A percentile compares a stretch with the other conserved stretches of the same genome.
phyloP scores from a whole-genome alignment of 2,113 vertebrate genomes.

The Callopanchax toddi region DNA sequence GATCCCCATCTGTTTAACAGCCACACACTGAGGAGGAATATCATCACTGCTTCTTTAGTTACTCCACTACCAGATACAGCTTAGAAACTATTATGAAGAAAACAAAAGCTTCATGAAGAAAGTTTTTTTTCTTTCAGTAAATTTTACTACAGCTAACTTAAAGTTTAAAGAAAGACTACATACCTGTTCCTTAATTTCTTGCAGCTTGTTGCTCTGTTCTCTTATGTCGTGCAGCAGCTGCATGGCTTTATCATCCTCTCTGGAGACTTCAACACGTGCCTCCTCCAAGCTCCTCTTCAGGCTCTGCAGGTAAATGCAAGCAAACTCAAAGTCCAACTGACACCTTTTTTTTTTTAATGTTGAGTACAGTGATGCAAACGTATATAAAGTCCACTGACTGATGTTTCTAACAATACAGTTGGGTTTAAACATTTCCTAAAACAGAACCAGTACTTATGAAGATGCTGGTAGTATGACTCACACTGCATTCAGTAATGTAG shows the following conservation, averaged over 20 bases:
- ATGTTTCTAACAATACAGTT: background rate
- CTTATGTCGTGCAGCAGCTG: constrained; percentile 98
- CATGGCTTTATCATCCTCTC: constrained; percentile 98
- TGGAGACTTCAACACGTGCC: constrained; percentile 97
- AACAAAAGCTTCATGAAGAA: background rate
- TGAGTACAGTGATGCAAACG: background rate
- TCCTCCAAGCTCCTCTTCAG: constrained; percentile 98
- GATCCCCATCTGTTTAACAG: constrained; percentile 37
- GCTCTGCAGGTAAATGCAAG: constrained; percentile 82
- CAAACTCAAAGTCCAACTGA: constrained; percentile 12
- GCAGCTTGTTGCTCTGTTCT: constrained; percentile 97
- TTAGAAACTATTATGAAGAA: background rate
- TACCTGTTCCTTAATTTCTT: constrained; percentile 99
- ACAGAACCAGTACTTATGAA: constrained; percentile 5
- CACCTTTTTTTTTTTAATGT: background rate
- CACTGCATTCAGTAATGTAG: constrained; percentile 99
- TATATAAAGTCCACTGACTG: background rate
- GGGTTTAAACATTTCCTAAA: constrained; percentile 1
- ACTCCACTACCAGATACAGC: background rate
- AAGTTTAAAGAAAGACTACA: no score
- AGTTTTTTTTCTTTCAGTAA: no score
- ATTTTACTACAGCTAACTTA: no score
- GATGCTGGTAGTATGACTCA: constrained; percentile 78
- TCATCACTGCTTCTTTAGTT: constrained; percentile 15
- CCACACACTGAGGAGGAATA: constrained; percentile 13